Percentiles rank a stretch among this genome's conserved stretches.
Conservation (phyloP, 2,113 vertebrate species). For the Formicarius rufipectus region DNA sequence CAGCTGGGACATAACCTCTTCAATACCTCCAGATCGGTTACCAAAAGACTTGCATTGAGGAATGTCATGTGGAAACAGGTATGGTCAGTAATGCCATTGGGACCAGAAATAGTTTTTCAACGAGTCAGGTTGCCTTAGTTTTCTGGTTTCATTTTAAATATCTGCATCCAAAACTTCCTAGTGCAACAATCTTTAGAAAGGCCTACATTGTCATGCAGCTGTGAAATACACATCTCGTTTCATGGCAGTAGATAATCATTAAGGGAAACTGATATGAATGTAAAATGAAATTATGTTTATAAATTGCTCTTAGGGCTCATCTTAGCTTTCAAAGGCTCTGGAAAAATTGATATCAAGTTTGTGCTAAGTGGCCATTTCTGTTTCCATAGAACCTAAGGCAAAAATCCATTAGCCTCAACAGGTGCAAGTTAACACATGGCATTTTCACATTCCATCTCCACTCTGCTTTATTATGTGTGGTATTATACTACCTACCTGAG, state of each 20-base stretch:
- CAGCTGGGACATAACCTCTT: not conserved
- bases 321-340: not conserved
- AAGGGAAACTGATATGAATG: not conserved
- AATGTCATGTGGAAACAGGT: not conserved
- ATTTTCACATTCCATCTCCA: not conserved
- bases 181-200: not conserved
- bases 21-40: fast-evolving
- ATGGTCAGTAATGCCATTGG: not conserved
- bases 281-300: not conserved
- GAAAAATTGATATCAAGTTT: not conserved
- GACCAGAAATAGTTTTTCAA: not conserved
- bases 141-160: not conserved
- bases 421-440: fast-evolving
- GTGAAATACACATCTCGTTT: not conserved
- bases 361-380: not conserved
- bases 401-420: not conserved
- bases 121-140: not conserved
- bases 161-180: not conserved
- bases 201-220: not conserved
- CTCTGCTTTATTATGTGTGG: fast-evolving
- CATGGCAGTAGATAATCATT: not conserved
- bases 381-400: not conserved
- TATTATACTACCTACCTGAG: not conserved
- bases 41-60: not conserved
- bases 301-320: not conserved